Conservation (phyloP, 2,888 invertebrate genomes). For the Limnephilus auricula region DNA sequence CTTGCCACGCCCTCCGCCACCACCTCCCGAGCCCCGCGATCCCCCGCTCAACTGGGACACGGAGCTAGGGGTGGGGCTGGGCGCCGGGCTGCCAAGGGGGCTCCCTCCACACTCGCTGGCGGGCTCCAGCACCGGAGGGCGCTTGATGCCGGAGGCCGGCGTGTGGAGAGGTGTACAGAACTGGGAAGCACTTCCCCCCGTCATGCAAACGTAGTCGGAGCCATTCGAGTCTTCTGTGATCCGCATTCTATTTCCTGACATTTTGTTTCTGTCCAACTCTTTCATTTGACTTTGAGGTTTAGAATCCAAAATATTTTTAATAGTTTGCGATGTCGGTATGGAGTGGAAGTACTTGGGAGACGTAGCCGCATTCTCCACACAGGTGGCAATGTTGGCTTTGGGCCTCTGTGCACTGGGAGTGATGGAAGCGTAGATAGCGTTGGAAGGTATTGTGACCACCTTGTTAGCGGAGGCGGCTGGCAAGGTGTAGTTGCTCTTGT, state of each 20-base stretch:
- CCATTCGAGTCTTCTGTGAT: conserved; percentile 85
- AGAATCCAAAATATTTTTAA: conserved; percentile 68
- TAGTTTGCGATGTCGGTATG: conserved; percentile 77
- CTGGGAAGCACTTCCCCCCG: conserved; percentile 80
- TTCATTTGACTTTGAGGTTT: conserved; percentile 69
- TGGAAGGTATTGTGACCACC: conserved; percentile 74
- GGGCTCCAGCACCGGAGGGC: conserved; percentile 70
- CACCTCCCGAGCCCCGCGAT: conserved; percentile 74
- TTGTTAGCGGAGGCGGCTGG: conserved; percentile 74
- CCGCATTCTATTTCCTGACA: conserved; percentile 72
- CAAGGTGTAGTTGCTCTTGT: conserved; percentile 64
- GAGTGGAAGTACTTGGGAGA: conserved; percentile 78
- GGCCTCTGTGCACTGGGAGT: conserved; percentile 78
- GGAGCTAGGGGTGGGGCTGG: conserved; percentile 82
- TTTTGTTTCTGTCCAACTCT: conserved; percentile 23
- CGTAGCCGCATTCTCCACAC: conserved; percentile 77
- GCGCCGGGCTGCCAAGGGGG: conserved; percentile 78
- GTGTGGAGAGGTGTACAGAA: conserved; percentile 74
- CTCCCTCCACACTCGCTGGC: conserved; percentile 74
- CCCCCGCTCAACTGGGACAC: conserved; percentile 81
- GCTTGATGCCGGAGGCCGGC: conserved; percentile 67
- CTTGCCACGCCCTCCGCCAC: conserved; percentile 72
- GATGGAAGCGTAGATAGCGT: conserved; percentile 77
- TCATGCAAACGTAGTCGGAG: conserved; percentile 91
- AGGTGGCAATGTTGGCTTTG: conserved; percentile 77